Conservation (phyloP, 2,797 vertebrate species). For the Myotis planiceps region DNA sequence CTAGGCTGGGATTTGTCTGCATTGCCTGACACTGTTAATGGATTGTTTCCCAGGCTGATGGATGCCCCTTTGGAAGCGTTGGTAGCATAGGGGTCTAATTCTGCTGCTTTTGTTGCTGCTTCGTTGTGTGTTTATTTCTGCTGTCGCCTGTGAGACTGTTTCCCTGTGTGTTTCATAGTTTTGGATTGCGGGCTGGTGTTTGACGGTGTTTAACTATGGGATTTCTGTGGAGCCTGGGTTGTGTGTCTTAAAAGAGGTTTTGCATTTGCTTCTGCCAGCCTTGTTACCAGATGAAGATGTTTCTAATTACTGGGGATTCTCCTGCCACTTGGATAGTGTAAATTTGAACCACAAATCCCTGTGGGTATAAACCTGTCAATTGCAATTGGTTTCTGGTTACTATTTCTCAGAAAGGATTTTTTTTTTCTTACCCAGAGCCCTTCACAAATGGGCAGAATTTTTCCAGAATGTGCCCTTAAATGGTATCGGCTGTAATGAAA, state of each 20-base stretch:
- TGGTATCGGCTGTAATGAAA: neutral
- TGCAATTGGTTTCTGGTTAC: neutral
- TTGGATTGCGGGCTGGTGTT: neutral
- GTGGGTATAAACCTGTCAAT: neutral
- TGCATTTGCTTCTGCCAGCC: neutral
- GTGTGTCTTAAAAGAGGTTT: neutral
- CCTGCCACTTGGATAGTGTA: neutral
- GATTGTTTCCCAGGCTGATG: neutral
- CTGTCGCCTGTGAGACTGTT: neutral
- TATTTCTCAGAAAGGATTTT: neutral
- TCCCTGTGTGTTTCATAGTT: neutral
- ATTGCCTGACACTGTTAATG: neutral
- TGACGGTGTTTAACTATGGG: neutral
- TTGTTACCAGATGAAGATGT: neutral
- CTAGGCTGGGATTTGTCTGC: neutral
- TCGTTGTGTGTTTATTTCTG: neutral
- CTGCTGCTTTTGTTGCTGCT: neutral
- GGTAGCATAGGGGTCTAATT: neutral
- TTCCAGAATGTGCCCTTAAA: neutral
- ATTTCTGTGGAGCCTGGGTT: neutral
- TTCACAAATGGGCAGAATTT: neutral
- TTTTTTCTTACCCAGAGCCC: neutral
- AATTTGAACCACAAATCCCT: neutral
- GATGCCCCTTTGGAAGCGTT: neutral
- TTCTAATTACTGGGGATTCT: neutral